Conservation (phyloP, 1,140 invertebrate species). For the Drosophila guanche region DNA sequence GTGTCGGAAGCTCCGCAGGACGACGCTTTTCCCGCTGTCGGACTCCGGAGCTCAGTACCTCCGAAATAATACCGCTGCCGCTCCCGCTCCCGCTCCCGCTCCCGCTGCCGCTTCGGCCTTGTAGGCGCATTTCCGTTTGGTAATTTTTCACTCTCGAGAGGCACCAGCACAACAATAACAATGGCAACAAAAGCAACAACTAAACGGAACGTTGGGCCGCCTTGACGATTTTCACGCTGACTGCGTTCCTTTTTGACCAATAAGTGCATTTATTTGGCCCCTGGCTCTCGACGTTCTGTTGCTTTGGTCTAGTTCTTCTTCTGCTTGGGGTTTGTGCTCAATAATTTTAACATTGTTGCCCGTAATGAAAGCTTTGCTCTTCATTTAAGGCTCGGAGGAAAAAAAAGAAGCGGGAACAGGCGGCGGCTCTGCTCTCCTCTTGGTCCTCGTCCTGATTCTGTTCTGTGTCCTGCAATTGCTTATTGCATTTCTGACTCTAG, state of each 20-base stretch:
- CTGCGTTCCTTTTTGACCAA: conserved; percentile 45
- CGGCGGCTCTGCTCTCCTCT: conserved; percentile 28
- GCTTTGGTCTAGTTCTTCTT: conserved; percentile 24
- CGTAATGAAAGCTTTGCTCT: conserved; percentile 83
- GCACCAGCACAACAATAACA: conserved; percentile 21
- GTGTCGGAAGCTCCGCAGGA: conserved; percentile 61
- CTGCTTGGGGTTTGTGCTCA: conserved; percentile 56
- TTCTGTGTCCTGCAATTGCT: conserved; percentile 47
- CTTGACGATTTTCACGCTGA: conserved; percentile 71
- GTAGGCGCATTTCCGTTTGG: conserved; percentile 78
- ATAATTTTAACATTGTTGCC: conserved; percentile 83
- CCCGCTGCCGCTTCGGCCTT: conserved; percentile 50
- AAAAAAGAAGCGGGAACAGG: conserved; percentile 24
- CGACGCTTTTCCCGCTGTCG: conserved; percentile 20
- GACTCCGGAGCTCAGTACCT: conserved; percentile 13
- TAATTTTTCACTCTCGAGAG: conserved; percentile 68
- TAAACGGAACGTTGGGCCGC: conserved; percentile 44
- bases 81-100: conserved; percentile 16
- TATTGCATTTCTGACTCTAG: conserved; percentile 35
- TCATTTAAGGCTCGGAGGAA: conserved; percentile 62
- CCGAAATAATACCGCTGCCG: conserved; percentile 18
- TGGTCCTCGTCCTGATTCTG: conserved; percentile 24
- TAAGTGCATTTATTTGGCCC: conserved; percentile 63
- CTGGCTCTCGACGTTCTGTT: background rate
- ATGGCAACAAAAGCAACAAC: conserved; percentile 30